These are phyloP conservation scores for Sebastolobus altivelis DNA, from an alignment of 2,797 vertebrate genomes.

Conservation along the genomic window DNA sequence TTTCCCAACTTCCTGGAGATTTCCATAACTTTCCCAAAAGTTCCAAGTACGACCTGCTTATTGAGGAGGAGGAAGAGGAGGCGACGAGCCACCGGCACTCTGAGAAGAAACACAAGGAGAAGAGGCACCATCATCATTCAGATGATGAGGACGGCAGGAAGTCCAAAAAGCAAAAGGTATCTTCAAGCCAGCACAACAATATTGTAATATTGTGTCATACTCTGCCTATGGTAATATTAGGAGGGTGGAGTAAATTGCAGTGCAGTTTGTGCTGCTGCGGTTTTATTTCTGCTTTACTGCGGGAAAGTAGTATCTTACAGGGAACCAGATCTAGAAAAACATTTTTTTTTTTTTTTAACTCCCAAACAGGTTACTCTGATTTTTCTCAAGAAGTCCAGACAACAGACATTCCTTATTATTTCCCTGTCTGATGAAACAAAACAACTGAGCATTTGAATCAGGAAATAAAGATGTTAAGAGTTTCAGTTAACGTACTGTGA, in stretches of 20 bases:
- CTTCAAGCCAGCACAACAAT: not conserved
- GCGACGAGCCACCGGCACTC: conserved; percentile 78
- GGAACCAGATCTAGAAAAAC: not conserved
- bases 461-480: not conserved
- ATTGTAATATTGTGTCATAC: not conserved
- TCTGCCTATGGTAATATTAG: not conserved
- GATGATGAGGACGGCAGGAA: conserved; percentile 89
- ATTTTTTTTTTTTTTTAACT: not conserved
- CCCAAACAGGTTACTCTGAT: not conserved
- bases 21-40: conserved; percentile 86
- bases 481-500: not conserved
- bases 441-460: not conserved
- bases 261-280: not conserved
- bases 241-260: not conserved
- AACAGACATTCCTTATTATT: not conserved
- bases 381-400: not conserved
- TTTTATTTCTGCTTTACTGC: not conserved
- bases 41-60: conserved; percentile 91
- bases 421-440: not conserved
- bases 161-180: conserved; percentile 91
- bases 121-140: conserved; percentile 88
- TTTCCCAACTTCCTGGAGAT: conserved; percentile 27
- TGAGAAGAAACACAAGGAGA: conserved; percentile 91
- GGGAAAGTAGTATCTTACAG: not conserved
- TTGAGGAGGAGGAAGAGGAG: conserved; percentile 90